These are phyloP conservation scores for Ctenoplectra terminalis DNA, from an alignment of 1,140 invertebrate species.

Conservation along the genomic window DNA sequence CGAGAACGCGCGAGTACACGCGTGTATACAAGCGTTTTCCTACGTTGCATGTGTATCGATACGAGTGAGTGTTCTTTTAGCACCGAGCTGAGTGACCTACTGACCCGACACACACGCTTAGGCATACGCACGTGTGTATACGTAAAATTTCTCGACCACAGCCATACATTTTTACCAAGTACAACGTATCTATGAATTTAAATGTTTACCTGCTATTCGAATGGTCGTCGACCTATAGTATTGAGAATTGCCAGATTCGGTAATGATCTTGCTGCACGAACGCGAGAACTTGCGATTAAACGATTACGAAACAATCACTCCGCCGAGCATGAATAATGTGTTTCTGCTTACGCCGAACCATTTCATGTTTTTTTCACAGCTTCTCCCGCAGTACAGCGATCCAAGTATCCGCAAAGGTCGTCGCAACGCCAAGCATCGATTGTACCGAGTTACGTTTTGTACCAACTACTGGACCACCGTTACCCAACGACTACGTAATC, in stretches of 20 bases:
- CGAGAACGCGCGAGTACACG: too few relatives aligned
- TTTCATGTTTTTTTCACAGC: conserved; percentile 11
- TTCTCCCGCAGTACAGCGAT: conserved; percentile 35
- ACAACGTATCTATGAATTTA: neutral
- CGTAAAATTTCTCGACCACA: conserved; percentile 35
- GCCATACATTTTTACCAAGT: conserved; percentile 12
- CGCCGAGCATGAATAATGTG: too few relatives aligned
- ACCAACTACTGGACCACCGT: fast-evolving
- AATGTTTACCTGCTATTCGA: neutral
- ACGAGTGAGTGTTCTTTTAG: conserved; percentile 54
- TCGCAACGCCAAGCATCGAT: conserved; percentile 8
- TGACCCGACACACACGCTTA: conserved; percentile 61
- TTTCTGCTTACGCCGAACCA: too few relatives aligned
- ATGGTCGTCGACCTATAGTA: neutral
- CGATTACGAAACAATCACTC: too few relatives aligned
- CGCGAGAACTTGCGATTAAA: too few relatives aligned
- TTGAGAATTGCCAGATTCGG: neutral
- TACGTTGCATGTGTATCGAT: conserved; percentile 41
- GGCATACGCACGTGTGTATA: conserved; percentile 27
- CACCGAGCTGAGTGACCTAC: conserved; percentile 65
- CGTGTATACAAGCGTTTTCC: conserved; percentile 27
- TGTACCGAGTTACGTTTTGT: neutral
- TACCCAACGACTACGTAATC: neutral
- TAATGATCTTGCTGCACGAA: too few relatives aligned
- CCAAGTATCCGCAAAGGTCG: conserved; percentile 51